Base-by-base conservation (phyloP, 2,113 vertebrate genomes). In the Pseudonaja textilis region DNA sequence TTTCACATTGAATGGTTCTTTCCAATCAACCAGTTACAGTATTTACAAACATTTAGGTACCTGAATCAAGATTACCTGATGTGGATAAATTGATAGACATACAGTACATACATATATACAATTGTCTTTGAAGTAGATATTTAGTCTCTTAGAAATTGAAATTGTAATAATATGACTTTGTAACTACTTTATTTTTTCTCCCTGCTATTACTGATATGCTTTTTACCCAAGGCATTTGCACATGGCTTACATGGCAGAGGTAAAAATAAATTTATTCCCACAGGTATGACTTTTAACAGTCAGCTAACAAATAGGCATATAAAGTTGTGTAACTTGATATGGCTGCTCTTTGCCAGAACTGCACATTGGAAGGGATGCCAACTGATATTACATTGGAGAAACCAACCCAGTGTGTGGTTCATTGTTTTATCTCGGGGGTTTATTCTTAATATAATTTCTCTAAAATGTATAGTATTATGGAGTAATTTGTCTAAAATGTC, bases 401-500 rank as follows among this genome's bases (percentile, higher is more conserved):
- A 11, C 85, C 57, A 94, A 86, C 39, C 61, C 64, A 93, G 8
- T 12, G 91, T 18, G 29, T 85, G 61, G 87, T 85, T 5, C 2
- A 1, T 42, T 87, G 52, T 92, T 39, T 93, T 69, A 16, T 50
- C 57, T 50, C 45, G 64, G 18, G 16, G 22, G 4, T 85, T 85
- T 93, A 93, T 94, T 94, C 87, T 34, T 26, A 90, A 91, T 45
- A 89, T 54, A 61, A 91, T 90, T 93, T 89, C 4, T 74, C 92
- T 91, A 89, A 86, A 93, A 95, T 93, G 89, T 61, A 81, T 52
- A 89, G 26, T 69, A 93, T 96, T 94, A 93, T 22, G 54, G 25
- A 94, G 86, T 85, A 56, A 94, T 97, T 97, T 95, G 69, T 95
- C 93, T 95, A 96, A 96, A 95, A 96, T 96, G 95, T 93, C 94